Conservation (phyloP, 2,888 invertebrate species). For the Mesochorus sp. region DNA sequence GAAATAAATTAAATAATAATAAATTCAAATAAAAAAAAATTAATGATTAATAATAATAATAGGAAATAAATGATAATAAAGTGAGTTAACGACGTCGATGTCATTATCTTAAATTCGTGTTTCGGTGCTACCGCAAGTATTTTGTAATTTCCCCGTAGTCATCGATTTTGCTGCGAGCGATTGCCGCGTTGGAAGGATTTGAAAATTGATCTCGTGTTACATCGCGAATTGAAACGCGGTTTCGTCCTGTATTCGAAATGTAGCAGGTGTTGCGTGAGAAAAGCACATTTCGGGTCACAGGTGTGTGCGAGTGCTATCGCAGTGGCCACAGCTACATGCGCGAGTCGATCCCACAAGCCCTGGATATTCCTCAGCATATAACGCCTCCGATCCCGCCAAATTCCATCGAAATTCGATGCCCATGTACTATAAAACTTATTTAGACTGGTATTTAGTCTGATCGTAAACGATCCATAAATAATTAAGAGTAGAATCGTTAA, state of each 20-base stretch:
- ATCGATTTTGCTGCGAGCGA: not conserved
- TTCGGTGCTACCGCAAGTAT: no score
- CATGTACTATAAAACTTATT: not conserved
- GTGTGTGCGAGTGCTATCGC: slow-evolving; percentile 28
- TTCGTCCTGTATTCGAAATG: slow-evolving; percentile 4
- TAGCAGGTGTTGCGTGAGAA: slow-evolving; percentile 60
- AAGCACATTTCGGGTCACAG: slow-evolving; percentile 49
- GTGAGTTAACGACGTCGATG: no score
- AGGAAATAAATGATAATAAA: no score
- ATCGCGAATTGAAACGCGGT: slow-evolving; percentile 22
- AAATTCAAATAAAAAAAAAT: no score
- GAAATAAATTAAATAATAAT: slow-evolving; percentile 11
- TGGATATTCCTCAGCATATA: not conserved
- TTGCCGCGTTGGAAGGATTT: no score
- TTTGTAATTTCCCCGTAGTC: no score
- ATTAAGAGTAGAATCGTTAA: slow-evolving; percentile 14
- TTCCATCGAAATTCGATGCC: slow-evolving; percentile 36
- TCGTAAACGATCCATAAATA: slow-evolving; percentile 9
- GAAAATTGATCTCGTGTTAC: not conserved
- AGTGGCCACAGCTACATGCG: not conserved
- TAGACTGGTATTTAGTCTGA: not conserved
- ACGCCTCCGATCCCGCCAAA: slow-evolving; percentile 18
- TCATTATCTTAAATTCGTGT: no score
- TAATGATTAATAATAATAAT: no score
- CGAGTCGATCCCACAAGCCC: not conserved